A percentile compares a stretch with the other conserved stretches of the same genome.
phyloP scores from a whole-genome alignment of 2,113 vertebrate species.

The Eulemur rufifrons region DNA sequence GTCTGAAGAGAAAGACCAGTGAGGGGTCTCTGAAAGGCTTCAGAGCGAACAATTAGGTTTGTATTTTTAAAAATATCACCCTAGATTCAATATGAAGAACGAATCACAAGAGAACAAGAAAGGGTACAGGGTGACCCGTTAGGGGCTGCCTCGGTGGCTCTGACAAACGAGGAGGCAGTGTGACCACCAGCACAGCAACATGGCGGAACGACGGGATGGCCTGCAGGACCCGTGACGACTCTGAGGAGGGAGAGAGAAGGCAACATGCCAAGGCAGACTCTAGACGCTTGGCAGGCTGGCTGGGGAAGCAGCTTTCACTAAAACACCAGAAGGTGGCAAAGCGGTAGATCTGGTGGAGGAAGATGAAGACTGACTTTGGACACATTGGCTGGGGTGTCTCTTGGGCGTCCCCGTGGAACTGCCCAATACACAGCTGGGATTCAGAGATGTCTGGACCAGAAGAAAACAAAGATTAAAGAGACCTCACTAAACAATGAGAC shows the following conservation, averaged over 20 bases:
- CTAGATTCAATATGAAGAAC: neutral
- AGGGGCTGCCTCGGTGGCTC: neutral
- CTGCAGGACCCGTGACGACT: accelerated
- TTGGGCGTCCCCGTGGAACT: too few species aligned
- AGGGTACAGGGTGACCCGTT: neutral
- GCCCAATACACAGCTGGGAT: neutral
- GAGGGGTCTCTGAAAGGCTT: neutral
- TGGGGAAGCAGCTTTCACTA: neutral
- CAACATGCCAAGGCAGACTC: neutral
- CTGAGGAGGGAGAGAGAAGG: neutral
- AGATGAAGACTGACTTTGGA: too few species aligned
- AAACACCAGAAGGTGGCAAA: neutral
- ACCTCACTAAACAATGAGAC: neutral
- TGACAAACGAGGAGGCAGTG: neutral
- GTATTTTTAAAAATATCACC: neutral
- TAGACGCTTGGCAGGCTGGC: accelerated
- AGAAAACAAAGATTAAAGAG: neutral
- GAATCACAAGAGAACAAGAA: neutral
- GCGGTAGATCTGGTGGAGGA: neutral
- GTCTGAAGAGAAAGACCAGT: neutral
- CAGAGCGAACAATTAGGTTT: neutral
- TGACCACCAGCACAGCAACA: accelerated
- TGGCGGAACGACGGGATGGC: accelerated
- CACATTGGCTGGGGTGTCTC: neutral
- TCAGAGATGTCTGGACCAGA: neutral